Conservation (phyloP, 2,113 vertebrate species). For the Furnarius figulus region DNA sequence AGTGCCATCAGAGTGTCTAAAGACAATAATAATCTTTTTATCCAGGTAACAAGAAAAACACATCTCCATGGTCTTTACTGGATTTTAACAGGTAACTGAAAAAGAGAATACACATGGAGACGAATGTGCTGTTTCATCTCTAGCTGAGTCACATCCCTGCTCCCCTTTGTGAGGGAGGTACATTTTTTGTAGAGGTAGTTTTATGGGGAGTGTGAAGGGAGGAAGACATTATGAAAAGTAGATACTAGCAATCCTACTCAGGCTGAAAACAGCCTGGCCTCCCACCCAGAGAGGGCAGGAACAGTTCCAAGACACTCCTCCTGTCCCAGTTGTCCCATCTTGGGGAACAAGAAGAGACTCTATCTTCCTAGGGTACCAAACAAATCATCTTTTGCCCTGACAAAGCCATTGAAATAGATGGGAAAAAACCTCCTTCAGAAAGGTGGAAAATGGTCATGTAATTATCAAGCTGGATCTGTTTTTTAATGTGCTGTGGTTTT, state of each 20-base stretch:
- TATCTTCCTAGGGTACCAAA: neutral
- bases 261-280: neutral
- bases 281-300: neutral
- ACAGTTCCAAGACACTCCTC: neutral
- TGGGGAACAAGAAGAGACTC: neutral
- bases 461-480: neutral
- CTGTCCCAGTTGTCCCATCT: neutral
- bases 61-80: neutral
- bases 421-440: neutral
- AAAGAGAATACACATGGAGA: neutral
- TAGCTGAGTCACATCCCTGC: neutral
- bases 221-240: neutral
- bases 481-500: neutral
- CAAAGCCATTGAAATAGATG: neutral
- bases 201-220: neutral
- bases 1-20: neutral
- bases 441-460: neutral
- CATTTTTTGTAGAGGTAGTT: neutral
- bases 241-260: neutral
- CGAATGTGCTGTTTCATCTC: neutral
- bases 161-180: neutral
- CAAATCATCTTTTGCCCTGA: neutral
- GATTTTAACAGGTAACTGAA: neutral
- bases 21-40: neutral
- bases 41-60: neutral